Base-by-base conservation (phyloP, 2,797 vertebrate species). In the Furcifer pardalis region DNA sequence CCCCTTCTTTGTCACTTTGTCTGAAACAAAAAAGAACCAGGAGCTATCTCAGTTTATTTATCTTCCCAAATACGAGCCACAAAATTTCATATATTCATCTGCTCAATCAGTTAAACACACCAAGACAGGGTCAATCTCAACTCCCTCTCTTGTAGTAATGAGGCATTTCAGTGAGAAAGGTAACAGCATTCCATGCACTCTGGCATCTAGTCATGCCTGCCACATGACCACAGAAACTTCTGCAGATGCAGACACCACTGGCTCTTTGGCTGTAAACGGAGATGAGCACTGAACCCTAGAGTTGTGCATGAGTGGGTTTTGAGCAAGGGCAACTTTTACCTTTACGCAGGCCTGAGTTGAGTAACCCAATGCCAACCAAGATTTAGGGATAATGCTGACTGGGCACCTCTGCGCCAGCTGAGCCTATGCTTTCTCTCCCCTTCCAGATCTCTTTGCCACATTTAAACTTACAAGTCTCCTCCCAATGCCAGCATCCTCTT, bases 1-100 rank as follows among this genome's bases (percentile, higher is more conserved):
- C 32, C 94, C 94, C 73, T 95, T 95, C 90, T 94, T 95, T 82
- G 95, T 93, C 84, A 93, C 86, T 86, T 92, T 95, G 13, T 94
- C 95, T 95, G 86, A 66, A 91, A 89, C 32, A 84, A 68, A 84
- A 85, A 71, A 84, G 89, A 93, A 69, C 21, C 52, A 72, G 75
- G 23, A 19, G 4, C 12, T 27, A 6, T n/a, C 10, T 37, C 27
- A 66, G 63, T 10, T 23, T 44, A 73, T 32, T 32, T 40, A 35
- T 32, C 7, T 40, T 62, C 56, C 23, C 56, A 19, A 60, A 77
- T 30, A 42, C 35, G 56, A 76, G n/a, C 15, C 32, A 35, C 30
- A 56, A 32, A 2, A 1, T 40, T 46, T 37, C 25, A 0, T 56
- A 9, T 37, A 44, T 25, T 46, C 6, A 5, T 25, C 6, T 32